These are phyloP conservation scores for Solenopsis invicta DNA, from an alignment of 1,140 invertebrate species.

Conservation along the genomic window DNA sequence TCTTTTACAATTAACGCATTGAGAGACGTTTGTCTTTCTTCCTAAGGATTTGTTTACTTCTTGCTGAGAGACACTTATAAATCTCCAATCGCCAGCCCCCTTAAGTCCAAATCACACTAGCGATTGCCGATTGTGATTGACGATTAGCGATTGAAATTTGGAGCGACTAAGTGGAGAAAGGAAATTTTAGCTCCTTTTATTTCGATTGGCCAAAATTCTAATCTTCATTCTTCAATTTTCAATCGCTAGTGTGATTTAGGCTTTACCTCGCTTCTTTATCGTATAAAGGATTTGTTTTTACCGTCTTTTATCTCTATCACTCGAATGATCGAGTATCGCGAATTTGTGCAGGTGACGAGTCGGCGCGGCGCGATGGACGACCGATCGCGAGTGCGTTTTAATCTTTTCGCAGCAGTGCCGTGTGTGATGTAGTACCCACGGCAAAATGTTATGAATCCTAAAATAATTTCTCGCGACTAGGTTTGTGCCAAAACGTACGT, in stretches of 20 bases:
- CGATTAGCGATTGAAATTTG: no score
- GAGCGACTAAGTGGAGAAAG: no score
- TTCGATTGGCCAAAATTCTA: no score
- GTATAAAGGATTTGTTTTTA: not conserved
- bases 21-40: not conserved
- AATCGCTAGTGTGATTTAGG: no score
- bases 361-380: not conserved
- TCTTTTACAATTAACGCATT: not conserved
- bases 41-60: not conserved
- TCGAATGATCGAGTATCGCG: not conserved
- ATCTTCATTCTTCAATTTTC: no score
- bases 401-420: constrained; percentile 27
- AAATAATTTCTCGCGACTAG: constrained; percentile 68
- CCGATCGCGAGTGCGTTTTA: not conserved
- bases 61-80: not conserved
- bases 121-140: no score
- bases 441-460: constrained; percentile 36
- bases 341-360: not conserved
- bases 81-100: not conserved
- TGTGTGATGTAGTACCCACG: constrained; percentile 26
- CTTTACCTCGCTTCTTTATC: not conserved
- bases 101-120: no score
- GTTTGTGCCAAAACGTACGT: constrained; percentile 65
- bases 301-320: not conserved
- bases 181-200: no score